Evolutionary conservation across 2,888 invertebrate genomes (phyloP), one percentile per base, ranked within the genome.

Genomic region (Hypselothyrea guttata): DNA sequence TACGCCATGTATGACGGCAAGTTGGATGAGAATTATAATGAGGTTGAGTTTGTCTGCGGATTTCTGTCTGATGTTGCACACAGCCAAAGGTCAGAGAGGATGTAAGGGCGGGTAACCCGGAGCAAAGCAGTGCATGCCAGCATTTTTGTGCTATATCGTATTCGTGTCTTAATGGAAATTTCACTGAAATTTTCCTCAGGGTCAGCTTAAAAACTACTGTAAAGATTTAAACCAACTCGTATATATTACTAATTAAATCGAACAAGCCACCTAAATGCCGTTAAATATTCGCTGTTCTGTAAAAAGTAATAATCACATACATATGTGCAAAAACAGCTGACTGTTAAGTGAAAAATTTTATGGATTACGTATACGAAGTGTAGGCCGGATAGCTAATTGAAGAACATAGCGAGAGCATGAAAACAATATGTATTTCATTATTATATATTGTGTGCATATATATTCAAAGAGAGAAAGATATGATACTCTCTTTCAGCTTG

Each of bases 351-450:
- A 13, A 40, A 9, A 31, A 44, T 27, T 41, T n/a, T 37, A 11
- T 7, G 16, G 31, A 79, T 82, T 82, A 77, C 75, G 84, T 84
- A 78, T 78, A 77, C 84, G 75, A 65, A 48, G 46, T 28, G 82
- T 37, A 35, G 13, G 48, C 28, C 68, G 53, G 18, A 22, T 15
- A 37, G 62, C 57, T 61, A 78, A 78, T 75, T 79, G 74, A 63
- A 60, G 41, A 44, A 22, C 22, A 22, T n/a, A n/a, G n/a, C n/a
- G 22, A 2, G 22, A 22, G 2, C 3, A 22, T 5, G 22, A 22
- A 22, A 2, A 18, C 35, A 30, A 12, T 7, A 7, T 5, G n/a
- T n/a, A 37, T 45, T 15, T n/a, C n/a, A n/a, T n/a, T 22, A 22
- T 22, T 22, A 22, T 22, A 22, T 22, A 22, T 22, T 22, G 22